A percentile compares a stretch with the other conserved stretches of the same genome.
Evolutionary conservation across 2,797 vertebrate genomes (phyloP).

Genomic region (Urosaurus nigricauda): DNA sequence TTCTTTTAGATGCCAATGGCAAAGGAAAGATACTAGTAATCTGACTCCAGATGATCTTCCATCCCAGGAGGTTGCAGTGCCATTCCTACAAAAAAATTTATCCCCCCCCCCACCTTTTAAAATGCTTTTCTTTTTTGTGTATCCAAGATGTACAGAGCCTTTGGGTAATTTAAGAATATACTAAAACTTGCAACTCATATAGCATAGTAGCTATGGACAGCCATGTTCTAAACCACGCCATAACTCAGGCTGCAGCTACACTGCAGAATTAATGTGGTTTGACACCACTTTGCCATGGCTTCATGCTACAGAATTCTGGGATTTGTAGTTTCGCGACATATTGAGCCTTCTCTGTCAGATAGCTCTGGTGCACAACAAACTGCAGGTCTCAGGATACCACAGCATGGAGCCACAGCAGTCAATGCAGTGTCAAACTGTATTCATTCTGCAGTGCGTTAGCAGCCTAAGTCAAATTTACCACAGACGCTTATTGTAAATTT

Average conservation of each 20-base stretch:
- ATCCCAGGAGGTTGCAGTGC: background rate
- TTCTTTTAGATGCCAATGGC: background rate
- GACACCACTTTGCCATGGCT: too few relatives aligned
- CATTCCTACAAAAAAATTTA: background rate
- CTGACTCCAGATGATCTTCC: background rate
- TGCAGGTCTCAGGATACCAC: too few relatives aligned
- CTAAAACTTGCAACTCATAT: background rate
- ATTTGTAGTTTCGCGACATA: too few relatives aligned
- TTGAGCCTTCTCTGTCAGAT: too few relatives aligned
- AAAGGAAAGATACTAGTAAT: background rate
- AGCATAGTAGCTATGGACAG: background rate
- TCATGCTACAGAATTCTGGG: too few relatives aligned
- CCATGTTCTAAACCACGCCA: background rate
- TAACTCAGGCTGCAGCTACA: too few relatives aligned
- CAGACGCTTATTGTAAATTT: background rate
- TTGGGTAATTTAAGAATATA: background rate
- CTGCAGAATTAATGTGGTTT: too few relatives aligned
- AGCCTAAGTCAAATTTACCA: background rate
- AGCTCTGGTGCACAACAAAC: too few relatives aligned
- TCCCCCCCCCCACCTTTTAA: background rate
- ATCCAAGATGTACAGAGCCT: background rate
- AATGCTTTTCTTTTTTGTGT: background rate
- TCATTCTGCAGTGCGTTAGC: too few relatives aligned
- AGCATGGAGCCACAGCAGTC: too few relatives aligned
- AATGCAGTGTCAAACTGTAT: too few relatives aligned